phyloP scores from a whole-genome alignment of 2,113 vertebrate genomes.

The Talpa occidentalis region DNA sequence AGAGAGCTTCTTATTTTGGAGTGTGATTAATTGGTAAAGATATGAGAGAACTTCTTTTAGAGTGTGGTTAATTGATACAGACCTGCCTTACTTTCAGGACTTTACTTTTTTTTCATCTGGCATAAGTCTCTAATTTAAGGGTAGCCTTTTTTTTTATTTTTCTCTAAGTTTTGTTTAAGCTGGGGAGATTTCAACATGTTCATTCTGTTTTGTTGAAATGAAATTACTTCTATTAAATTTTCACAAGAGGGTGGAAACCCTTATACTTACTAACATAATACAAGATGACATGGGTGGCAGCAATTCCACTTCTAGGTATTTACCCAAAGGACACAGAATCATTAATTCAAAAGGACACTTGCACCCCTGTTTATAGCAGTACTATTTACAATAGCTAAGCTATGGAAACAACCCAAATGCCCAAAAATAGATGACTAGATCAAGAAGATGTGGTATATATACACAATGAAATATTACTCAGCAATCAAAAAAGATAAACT shows the following conservation, averaged over 20 bases:
- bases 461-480: too few species aligned
- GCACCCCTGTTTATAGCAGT: too few species aligned
- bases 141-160: background rate
- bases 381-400: too few species aligned
- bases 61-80: background rate
- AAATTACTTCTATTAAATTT: background rate
- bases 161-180: background rate
- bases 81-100: background rate
- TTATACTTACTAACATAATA: background rate
- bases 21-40: background rate
- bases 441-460: too few species aligned
- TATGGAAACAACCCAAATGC: too few species aligned
- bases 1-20: background rate
- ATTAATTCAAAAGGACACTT: too few species aligned
- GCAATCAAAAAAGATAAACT: too few species aligned
- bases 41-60: background rate
- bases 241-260: background rate
- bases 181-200: background rate
- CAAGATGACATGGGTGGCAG: background rate
- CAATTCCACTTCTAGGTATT: too few species aligned
- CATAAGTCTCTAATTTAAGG: background rate
- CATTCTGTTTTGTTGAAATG: background rate
- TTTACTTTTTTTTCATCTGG: background rate
- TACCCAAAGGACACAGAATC: too few species aligned
- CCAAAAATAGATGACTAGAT: too few species aligned